These are phyloP conservation scores for Hoplias malabaricus DNA, from an alignment of 2,113 vertebrate species.

Conservation along the genomic window DNA sequence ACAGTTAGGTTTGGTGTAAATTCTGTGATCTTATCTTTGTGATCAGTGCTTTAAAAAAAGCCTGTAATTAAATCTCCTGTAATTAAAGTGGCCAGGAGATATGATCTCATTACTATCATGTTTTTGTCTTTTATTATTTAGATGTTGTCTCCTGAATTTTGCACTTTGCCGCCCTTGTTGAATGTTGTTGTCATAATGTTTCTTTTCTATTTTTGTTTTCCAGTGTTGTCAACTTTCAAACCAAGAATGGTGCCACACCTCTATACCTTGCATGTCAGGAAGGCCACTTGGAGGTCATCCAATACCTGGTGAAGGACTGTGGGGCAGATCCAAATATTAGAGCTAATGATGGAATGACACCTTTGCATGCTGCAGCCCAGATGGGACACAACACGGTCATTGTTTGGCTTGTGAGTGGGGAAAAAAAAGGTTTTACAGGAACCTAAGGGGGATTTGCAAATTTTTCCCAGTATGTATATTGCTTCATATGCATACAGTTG, in stretches of 20 bases:
- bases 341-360: constrained; percentile 93
- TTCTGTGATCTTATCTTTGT: too few relatives aligned
- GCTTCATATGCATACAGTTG: too few relatives aligned
- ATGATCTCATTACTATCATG: too few relatives aligned
- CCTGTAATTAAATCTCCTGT: background rate
- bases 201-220: constrained; percentile 26
- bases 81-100: background rate
- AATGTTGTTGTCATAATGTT: background rate
- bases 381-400: constrained; percentile 96
- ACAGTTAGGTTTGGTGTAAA: background rate
- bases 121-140: background rate
- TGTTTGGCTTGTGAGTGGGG: constrained; percentile 89
- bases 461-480: too few relatives aligned
- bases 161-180: background rate
- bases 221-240: constrained; percentile 92
- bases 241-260: constrained; percentile 96
- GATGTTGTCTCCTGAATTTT: background rate
- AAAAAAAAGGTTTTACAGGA: background rate
- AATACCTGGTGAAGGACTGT: constrained; percentile 93
- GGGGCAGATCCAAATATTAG: constrained; percentile 82
- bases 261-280: constrained; percentile 98
- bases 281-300: constrained; percentile 93
- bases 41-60: too few relatives aligned
- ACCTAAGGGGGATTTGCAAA: too few relatives aligned
- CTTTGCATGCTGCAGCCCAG: constrained; percentile 92